Percentiles rank a stretch among this genome's conserved stretches.
These are phyloP conservation scores for Bombus picipes DNA, from an alignment of 1,140 invertebrate genomes.

Conservation along the genomic window DNA sequence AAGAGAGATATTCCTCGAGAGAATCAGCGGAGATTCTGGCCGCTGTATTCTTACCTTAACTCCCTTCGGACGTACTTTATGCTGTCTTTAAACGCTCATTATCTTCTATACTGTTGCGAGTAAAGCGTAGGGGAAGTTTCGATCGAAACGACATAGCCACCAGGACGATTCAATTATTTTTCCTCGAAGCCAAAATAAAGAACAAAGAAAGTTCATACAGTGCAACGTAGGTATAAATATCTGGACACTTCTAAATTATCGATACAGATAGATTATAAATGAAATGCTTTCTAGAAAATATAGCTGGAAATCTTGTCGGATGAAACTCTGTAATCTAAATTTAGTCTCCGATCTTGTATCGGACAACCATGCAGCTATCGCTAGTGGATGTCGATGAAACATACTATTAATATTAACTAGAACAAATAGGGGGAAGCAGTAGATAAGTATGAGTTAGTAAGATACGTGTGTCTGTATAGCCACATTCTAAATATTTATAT, in stretches of 20 bases:
- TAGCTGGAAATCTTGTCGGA: too few species aligned
- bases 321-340: neutral
- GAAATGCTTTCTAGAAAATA: too few species aligned
- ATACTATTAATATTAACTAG: neutral
- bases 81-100: conserved; percentile 44
- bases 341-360: neutral
- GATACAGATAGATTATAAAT: too few species aligned
- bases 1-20: neutral
- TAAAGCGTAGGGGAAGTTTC: neutral
- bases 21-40: conserved; percentile 18
- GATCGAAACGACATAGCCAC: neutral
- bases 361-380: neutral
- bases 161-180: conserved; percentile 40
- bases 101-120: conserved; percentile 23
- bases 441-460: too few species aligned
- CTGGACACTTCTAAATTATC: too few species aligned
- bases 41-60: conserved; percentile 31
- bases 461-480: too few species aligned
- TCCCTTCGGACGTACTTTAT: conserved; percentile 30
- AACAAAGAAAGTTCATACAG: too few species aligned
- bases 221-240: too few species aligned
- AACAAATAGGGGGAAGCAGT: neutral
- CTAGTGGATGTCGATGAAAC: neutral
- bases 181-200: neutral
- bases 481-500: too few species aligned